Conservation (phyloP, 2,797 vertebrate genomes). For the Borostomias antarcticus region DNA sequence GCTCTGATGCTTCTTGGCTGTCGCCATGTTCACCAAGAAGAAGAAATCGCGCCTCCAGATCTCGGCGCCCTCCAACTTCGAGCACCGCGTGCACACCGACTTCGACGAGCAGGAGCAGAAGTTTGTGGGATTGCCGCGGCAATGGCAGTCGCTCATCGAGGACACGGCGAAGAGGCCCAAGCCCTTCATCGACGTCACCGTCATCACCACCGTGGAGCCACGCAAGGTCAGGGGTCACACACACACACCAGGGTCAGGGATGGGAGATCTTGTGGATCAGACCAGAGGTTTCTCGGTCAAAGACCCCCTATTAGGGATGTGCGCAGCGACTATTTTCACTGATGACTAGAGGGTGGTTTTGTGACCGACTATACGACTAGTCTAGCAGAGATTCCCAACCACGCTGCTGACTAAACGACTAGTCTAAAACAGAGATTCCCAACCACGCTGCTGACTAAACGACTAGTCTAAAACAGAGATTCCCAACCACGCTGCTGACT, state of each 20-base stretch:
- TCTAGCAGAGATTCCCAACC: no score
- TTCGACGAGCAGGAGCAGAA: conserved; percentile 93
- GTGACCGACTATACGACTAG: no score
- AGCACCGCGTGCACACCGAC: conserved; percentile 94
- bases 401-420: no score
- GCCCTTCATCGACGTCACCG: conserved; percentile 86
- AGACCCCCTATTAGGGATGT: no score
- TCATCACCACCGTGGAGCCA: conserved; percentile 89
- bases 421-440: no score
- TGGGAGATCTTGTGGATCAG: not conserved
- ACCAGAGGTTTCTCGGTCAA: no score
- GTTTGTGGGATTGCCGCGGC: conserved; percentile 91
- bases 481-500: no score
- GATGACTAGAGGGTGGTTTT: no score
- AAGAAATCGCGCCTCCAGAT: conserved; percentile 95
- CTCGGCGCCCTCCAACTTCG: conserved; percentile 93
- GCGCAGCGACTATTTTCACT: no score
- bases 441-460: no score
- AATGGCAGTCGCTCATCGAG: conserved; percentile 97
- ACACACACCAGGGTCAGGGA: not conserved
- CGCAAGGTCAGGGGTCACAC: conserved; percentile 81
- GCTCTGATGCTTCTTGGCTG: conserved; percentile 69
- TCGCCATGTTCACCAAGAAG: conserved; percentile 91
- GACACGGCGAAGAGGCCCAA: conserved; percentile 93
- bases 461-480: no score